Base-by-base conservation (phyloP, 1,140 invertebrate species). In the Homarus americanus region DNA sequence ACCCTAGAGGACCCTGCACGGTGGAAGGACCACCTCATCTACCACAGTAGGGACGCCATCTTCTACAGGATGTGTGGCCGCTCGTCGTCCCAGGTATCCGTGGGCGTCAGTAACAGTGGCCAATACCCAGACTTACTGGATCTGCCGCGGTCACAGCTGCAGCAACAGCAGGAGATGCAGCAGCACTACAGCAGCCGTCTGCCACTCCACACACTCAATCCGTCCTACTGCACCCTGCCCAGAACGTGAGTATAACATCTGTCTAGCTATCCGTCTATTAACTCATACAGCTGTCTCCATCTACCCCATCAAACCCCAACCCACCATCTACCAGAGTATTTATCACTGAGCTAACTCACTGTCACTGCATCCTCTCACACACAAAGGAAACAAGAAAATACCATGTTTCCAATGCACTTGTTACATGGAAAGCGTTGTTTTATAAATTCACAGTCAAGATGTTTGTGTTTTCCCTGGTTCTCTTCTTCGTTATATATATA, bases 181-280 rank as follows among this genome's bases (percentile, higher is more conserved):
- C 44, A 38, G 40, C 69, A 73, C n/a, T 40, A 84, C 15, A 66
- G 17, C 24, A 32, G 36, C 20, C n/a, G 66, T 36, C n/a, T 87
- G 24, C 84, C 84, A 3, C 73, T 87, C 15, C 84, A 87, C n/a
- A 78, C 41, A 58, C 40, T 79, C 32, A 87, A 80, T 58, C 85
- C 85, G 49, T 79, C 85, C 76, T 87, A 79, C 58, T 87, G 85
- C n/a, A 87, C 85, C 34, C 38, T 87, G 41, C 85, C 85, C 38
- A 79, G 85, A 79, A 44, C 75, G 85, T 87, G 24, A 69, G 63
- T 69, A 32, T 10, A 69, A 9, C 58, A 58, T n/a, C n/a, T n/a
- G n/a, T n/a, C n/a, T n/a, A n/a, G n/a, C n/a, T n/a, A n/a, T n/a
- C n/a, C n/a, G n/a, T n/a, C n/a, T n/a, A n/a, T n/a, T n/a, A n/a